phyloP scores from a whole-genome alignment of 2,888 invertebrate species.

The Protophormia terraenovae region DNA sequence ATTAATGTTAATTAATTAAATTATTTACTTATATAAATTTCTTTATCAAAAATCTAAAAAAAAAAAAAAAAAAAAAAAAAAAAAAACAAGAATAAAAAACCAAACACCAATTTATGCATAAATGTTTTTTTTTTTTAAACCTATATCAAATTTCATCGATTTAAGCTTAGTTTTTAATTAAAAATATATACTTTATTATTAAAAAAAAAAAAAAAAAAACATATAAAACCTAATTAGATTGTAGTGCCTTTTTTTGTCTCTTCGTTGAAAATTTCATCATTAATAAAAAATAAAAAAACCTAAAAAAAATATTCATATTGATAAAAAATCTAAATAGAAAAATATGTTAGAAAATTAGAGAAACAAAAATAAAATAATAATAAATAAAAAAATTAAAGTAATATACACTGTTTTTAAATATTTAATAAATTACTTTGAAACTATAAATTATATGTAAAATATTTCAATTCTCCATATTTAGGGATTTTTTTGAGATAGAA shows the following conservation, averaged over 20 bases:
- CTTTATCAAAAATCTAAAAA: background rate
- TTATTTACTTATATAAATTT: background rate
- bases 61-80: conserved; percentile 27
- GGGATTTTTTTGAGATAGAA: too few relatives aligned
- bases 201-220: conserved; percentile 28
- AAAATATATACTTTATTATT: conserved; percentile 54
- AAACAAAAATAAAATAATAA: conserved; percentile 4
- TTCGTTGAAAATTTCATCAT: conserved; percentile 65
- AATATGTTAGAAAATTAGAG: conserved; percentile 7
- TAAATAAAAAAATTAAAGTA: background rate
- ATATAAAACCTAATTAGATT: conserved; percentile 75
- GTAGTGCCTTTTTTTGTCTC: conserved; percentile 79
- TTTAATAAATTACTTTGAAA: background rate
- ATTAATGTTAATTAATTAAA: background rate
- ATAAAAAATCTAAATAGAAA: conserved; percentile 10
- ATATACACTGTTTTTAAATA: background rate
- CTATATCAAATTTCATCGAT: conserved; percentile 56
- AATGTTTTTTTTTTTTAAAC: conserved; percentile 41
- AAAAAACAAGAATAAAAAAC: conserved; percentile 23
- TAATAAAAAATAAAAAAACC: conserved; percentile 32
- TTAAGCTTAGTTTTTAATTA: conserved; percentile 66
- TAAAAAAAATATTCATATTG: conserved; percentile 27
- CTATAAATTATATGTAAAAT: too few relatives aligned
- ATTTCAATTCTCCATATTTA: too few relatives aligned
- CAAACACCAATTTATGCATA: conserved; percentile 70